These are phyloP conservation scores for Collichthys lucidus DNA, from an alignment of 2,113 vertebrate genomes.

Conservation along the genomic window DNA sequence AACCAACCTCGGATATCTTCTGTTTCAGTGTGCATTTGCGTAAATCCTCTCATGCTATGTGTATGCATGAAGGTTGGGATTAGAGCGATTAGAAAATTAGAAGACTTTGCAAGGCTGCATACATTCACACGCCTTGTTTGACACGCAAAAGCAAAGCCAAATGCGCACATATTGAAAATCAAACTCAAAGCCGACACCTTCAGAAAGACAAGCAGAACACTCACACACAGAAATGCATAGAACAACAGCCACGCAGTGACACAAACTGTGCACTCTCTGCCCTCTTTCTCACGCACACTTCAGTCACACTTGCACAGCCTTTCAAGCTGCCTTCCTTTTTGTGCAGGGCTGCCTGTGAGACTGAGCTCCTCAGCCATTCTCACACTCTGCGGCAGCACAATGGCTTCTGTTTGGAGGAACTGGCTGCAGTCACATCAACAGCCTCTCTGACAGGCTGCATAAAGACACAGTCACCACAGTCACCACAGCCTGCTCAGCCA, in stretches of 20 bases:
- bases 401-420: conserved; percentile 39
- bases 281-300: conserved; percentile 32
- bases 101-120: conserved; percentile 6
- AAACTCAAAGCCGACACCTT: background rate
- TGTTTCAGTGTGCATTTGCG: conserved; percentile 31
- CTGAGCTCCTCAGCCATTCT: conserved; percentile 49
- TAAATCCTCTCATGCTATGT: conserved; percentile 25
- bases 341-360: conserved; percentile 55
- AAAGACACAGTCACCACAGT: conserved; percentile 34
- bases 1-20: background rate
- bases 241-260: background rate
- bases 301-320: conserved; percentile 40
- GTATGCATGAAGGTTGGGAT: conserved; percentile 39
- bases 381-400: conserved; percentile 67
- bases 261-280: conserved; percentile 15
- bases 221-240: conserved; percentile 3
- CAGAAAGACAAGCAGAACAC: conserved; percentile 23
- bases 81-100: conserved; percentile 37
- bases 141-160: background rate
- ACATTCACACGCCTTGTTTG: background rate
- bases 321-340: conserved; percentile 56
- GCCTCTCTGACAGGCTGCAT: conserved; percentile 39
- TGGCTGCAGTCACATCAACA: conserved; percentile 38
- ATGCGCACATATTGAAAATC: background rate
- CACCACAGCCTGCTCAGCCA: conserved; percentile 6